Percentiles rank a stretch among this genome's conserved stretches.
Conservation (phyloP, 2,888 invertebrate genomes). For the Clusia tigrina region DNA sequence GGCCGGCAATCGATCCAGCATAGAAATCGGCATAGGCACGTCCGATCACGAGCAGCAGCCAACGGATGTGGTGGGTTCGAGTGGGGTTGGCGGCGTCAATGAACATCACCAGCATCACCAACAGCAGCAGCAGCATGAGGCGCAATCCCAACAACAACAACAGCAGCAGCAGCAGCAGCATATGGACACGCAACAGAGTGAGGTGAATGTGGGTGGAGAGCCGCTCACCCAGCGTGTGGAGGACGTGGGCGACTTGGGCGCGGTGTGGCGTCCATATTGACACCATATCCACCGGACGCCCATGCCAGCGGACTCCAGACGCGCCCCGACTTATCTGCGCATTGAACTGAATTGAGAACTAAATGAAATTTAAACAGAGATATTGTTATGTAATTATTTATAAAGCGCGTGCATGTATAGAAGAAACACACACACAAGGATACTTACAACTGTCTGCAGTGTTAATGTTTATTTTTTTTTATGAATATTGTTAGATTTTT, state of each 20-base stretch:
- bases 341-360: constrained; percentile 52
- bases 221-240: constrained; percentile 46
- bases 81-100: constrained; percentile 24
- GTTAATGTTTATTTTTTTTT: too few species aligned
- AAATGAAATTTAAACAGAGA: constrained; percentile 5
- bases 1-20: constrained; percentile 65
- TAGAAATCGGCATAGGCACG: constrained; percentile 67
- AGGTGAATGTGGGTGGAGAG: constrained; percentile 27
- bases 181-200: constrained; percentile 30
- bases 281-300: constrained; percentile 27
- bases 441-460: background rate
- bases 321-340: constrained; percentile 46
- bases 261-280: constrained; percentile 84
- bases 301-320: constrained; percentile 20
- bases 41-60: constrained; percentile 54
- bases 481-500: too few species aligned
- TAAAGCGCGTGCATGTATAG: constrained; percentile 9
- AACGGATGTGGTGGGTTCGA: constrained; percentile 16
- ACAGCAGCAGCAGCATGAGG: constrained; percentile 28
- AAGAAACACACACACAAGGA: background rate
- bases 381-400: constrained; percentile 15
- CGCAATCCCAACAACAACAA: constrained; percentile 36
- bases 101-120: constrained; percentile 27
- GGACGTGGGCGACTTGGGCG: constrained; percentile 64
- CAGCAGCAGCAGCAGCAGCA: constrained; percentile 43